phyloP scores from a whole-genome alignment of 2,888 invertebrate species.

The Drosophila mulleri region DNA sequence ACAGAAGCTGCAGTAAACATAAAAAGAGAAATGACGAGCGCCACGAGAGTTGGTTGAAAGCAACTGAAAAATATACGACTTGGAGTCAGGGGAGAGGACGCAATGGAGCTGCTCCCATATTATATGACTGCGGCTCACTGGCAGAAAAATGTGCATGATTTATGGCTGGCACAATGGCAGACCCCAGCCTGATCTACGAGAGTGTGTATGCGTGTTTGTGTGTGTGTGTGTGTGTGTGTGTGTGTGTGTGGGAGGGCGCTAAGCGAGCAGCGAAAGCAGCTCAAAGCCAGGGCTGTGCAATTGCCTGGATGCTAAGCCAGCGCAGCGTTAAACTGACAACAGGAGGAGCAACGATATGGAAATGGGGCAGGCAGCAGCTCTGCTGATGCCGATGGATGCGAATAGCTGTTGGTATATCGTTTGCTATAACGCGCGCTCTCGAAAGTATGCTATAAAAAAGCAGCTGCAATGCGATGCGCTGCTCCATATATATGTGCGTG shows the following conservation, averaged over 20 bases:
- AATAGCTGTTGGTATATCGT: constrained; percentile 32
- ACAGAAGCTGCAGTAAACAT: constrained; percentile 75
- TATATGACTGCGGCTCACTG: constrained; percentile 78
- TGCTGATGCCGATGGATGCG: constrained; percentile 32
- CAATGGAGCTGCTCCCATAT: constrained; percentile 41
- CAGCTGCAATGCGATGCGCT: constrained; percentile 22
- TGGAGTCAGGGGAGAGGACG: neutral
- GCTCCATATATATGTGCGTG: neutral
- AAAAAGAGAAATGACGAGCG: constrained; percentile 65
- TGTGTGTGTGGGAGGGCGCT: constrained; percentile 14
- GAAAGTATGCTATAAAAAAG: constrained; percentile 55
- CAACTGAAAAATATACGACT: constrained; percentile 61
- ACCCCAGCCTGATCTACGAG: constrained; percentile 19
- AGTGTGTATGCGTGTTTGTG: constrained; percentile 26
- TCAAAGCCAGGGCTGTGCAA: constrained; percentile 30
- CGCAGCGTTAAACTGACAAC: constrained; percentile 55
- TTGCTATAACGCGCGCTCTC: constrained; percentile 16
- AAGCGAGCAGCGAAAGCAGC: constrained; percentile 44
- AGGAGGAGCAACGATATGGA: constrained; percentile 7
- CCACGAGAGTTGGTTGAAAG: constrained; percentile 51
- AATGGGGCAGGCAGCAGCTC: constrained; percentile 8
- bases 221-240: constrained; percentile 22
- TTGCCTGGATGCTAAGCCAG: constrained; percentile 50
- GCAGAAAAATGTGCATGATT: constrained; percentile 79
- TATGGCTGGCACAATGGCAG: constrained; percentile 72